Evolutionary conservation across 1,140 invertebrate genomes (phyloP), one percentile per base, ranked within the genome.

Genomic region (Telenomus remus): DNA sequence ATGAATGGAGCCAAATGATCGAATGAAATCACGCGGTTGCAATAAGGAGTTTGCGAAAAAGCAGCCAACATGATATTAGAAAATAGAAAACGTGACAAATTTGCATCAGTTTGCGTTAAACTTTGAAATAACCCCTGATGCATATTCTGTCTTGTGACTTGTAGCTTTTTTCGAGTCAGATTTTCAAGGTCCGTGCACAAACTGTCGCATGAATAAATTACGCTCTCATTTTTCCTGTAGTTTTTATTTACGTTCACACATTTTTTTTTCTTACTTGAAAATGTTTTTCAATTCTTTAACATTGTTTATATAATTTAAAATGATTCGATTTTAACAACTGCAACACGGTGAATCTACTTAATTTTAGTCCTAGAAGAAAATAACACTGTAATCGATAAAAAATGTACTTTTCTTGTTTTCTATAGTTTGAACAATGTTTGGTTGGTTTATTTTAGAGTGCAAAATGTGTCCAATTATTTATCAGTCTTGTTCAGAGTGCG

Each of bases 401-500:
- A 39, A 4, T n/a, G 13, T 3, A 44, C 8, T 3, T 1, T 13
- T 44, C 13, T 44, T 7, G 19, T 27, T 27, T 27, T 27, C 19
- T 3, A 27, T 13, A 44, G 12, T 44, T 11, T 44, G 6, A 43
- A 4, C 39, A 11, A 8, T 19, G 4, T 46, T 4, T 10, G 3
- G 11, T 8, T 0, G 5, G n/a, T 68, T 46, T 76, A 76, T 71
- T 66, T 71, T 43, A 39, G n/a, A 43, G 9, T 4, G 8, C 9
- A 70, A 68, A 48, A 71, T 49, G 42, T 42, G 44, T 49, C 47
- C 60, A 61, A 64, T 72, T 60, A 27, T 27, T 27, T 27, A 69
- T 57, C 69, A 64, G 65, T 73, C 55, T 73, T 59, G 59, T 73
- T 73, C 44, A 64, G n/a, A n/a, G 53, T 64, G 15, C 56, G 66